Conservation (phyloP, 2,888 invertebrate species). For the Itoplectis maculator region DNA sequence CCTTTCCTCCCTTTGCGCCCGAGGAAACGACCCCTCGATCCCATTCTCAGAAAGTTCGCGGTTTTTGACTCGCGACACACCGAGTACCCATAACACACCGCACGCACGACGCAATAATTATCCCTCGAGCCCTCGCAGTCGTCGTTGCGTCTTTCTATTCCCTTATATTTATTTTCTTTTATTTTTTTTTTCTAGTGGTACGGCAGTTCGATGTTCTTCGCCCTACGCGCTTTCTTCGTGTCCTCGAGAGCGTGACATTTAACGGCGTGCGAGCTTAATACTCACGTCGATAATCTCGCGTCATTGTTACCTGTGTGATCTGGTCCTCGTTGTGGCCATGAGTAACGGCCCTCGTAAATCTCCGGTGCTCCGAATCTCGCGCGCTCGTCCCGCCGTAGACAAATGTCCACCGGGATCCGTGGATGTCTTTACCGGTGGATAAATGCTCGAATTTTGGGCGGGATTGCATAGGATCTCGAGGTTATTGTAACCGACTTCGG, state of each 20-base stretch:
- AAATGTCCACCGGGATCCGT: too few species aligned
- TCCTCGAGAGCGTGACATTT: slow-evolving; percentile 66
- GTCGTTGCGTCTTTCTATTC: slow-evolving; percentile 31
- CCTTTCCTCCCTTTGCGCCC: slow-evolving; percentile 54
- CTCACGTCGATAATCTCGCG: slow-evolving; percentile 51
- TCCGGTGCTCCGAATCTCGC: background rate
- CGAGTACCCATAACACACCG: slow-evolving; percentile 46
- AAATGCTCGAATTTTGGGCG: background rate
- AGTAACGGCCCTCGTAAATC: slow-evolving; percentile 56
- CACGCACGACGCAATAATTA: slow-evolving; percentile 68
- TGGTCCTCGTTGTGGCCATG: slow-evolving; percentile 32
- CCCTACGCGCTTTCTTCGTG: slow-evolving; percentile 52
- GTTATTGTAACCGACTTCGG: background rate
- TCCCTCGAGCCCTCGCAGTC: slow-evolving; percentile 49
- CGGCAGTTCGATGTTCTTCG: slow-evolving; percentile 19
- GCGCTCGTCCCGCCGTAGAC: too few species aligned
- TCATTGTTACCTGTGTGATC: slow-evolving; percentile 41
- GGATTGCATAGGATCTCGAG: background rate
- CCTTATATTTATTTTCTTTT: slow-evolving; percentile 27
- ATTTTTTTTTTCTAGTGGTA: too few species aligned
- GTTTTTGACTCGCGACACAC: slow-evolving; percentile 60
- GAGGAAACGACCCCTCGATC: slow-evolving; percentile 39
- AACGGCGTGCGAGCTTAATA: slow-evolving; percentile 66
- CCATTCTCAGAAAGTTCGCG: slow-evolving; percentile 55
- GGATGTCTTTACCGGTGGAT: background rate